Percentiles rank a stretch among this genome's conserved stretches.
phyloP scores from a whole-genome alignment of 2,888 invertebrate species.

The Hyppa rectilinea region DNA sequence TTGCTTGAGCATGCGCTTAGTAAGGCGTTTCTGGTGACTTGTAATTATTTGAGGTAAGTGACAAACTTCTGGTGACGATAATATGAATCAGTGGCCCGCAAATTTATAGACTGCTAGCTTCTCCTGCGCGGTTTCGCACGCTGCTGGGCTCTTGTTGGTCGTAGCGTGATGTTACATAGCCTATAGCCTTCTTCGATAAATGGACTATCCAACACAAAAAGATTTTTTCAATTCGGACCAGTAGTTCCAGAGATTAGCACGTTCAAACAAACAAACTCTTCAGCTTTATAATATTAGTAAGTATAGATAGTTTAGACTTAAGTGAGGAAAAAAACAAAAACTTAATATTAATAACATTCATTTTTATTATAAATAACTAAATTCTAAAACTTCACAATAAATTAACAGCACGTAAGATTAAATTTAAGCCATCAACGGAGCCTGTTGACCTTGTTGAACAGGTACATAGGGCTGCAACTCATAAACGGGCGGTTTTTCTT shows the following conservation, averaged over 20 bases:
- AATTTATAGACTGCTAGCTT: too few species aligned
- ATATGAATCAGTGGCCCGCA: neutral
- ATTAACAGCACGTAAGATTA: neutral
- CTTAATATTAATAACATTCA: neutral
- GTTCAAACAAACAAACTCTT: too few species aligned
- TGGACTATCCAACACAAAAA: too few species aligned
- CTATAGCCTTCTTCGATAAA: too few species aligned
- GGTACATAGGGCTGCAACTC: constrained; percentile 82
- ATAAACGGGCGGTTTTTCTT: constrained; percentile 74
- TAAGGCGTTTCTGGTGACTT: neutral
- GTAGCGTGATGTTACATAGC: too few species aligned
- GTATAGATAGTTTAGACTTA: neutral
- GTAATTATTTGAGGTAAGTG: too few species aligned
- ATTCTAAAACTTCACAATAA: constrained; percentile 6
- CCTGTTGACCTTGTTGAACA: constrained; percentile 66
- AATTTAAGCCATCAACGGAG: constrained; percentile 72
- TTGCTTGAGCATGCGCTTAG: neutral
- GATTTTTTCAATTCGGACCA: too few species aligned
- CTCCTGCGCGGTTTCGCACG: too few species aligned
- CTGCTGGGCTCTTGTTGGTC: too few species aligned
- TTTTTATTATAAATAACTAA: constrained; percentile 19
- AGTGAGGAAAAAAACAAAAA: neutral
- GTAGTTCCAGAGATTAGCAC: too few species aligned
- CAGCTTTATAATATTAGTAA: too few species aligned
- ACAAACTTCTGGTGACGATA: neutral